These are phyloP conservation scores for Lepidonotus clava DNA, from an alignment of 2,888 invertebrate genomes.

Conservation along the genomic window DNA sequence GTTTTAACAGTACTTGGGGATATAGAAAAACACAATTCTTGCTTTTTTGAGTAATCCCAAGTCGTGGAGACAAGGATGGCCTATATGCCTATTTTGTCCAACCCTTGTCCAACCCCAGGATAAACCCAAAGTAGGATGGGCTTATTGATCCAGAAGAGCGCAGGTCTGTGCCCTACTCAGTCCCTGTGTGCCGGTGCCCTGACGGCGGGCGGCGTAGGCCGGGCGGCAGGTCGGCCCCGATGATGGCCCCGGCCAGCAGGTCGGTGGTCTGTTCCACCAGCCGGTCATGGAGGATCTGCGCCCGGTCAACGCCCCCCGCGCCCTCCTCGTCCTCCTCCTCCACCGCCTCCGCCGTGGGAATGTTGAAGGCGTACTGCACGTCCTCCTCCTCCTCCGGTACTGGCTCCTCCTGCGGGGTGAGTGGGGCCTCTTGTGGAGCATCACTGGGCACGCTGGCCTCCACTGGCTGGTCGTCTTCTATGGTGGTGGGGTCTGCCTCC, in stretches of 20 bases:
- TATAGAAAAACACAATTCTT: too few relatives aligned
- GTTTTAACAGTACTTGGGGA: too few relatives aligned
- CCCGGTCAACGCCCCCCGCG: not conserved
- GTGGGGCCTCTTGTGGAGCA: not conserved
- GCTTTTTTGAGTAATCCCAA: too few relatives aligned
- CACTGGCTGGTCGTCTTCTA: not conserved
- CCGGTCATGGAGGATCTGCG: conserved; percentile 1
- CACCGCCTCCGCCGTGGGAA: conserved; percentile 31
- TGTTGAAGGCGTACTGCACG: conserved; percentile 30
- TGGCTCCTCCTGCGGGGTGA: not conserved
- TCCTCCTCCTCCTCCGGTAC: not conserved
- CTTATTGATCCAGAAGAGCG: too few relatives aligned
- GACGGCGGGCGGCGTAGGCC: not conserved
- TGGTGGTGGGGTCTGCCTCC: not conserved
- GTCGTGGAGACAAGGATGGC: too few relatives aligned
- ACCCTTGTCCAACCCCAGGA: too few relatives aligned
- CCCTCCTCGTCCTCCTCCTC: not conserved
- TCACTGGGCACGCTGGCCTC: not conserved
- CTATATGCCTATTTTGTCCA: too few relatives aligned
- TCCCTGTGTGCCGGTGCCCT: too few relatives aligned
- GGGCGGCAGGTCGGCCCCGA: conserved; percentile 2
- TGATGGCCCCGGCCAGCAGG: conserved; percentile 31
- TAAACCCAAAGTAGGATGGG: too few relatives aligned
- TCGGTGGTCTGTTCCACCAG: conserved; percentile 32
- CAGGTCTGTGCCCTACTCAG: too few relatives aligned